Evolutionary conservation across 2,113 vertebrate species (phyloP).

Genomic region (Microtus oregoni): DNA sequence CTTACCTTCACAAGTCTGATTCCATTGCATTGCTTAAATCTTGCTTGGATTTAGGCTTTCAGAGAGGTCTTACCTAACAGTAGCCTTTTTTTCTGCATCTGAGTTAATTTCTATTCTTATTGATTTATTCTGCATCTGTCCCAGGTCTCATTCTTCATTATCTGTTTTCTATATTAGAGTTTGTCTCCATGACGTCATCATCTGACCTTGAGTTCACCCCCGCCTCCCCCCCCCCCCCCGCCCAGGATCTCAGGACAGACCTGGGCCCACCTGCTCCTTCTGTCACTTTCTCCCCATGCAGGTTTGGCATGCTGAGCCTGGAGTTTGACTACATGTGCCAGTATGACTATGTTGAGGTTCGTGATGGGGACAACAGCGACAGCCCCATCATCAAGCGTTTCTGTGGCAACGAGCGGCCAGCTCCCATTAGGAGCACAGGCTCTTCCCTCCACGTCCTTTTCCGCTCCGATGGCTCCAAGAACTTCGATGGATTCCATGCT

Average conservation of each 20-base stretch:
- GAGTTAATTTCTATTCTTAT: background rate
- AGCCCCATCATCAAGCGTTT: slow-evolving; percentile 93
- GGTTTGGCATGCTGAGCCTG: slow-evolving; percentile 97
- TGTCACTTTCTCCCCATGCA: slow-evolving; percentile 74
- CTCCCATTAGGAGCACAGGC: slow-evolving; percentile 91
- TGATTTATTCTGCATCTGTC: background rate
- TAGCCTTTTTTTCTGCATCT: no score
- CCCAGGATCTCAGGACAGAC: no score
- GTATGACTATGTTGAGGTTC: slow-evolving; percentile 96
- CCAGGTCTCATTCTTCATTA: background rate
- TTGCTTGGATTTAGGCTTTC: background rate
- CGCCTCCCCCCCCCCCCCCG: fast-evolving
- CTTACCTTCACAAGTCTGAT: background rate
- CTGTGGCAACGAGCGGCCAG: slow-evolving; percentile 95
- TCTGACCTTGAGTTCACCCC: background rate
- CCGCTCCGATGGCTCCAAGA: slow-evolving; percentile 97
- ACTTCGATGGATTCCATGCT: slow-evolving; percentile 97
- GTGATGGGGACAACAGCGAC: slow-evolving; percentile 93
- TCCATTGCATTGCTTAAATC: background rate
- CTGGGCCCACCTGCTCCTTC: background rate
- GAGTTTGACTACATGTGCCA: slow-evolving; percentile 97
- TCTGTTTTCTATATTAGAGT: background rate
- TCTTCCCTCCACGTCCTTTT: slow-evolving; percentile 95
- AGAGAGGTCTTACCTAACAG: background rate
- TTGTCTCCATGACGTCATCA: background rate